Evolutionary conservation across 2,113 vertebrate genomes (phyloP).

Genomic region (Gavia stellata): DNA sequence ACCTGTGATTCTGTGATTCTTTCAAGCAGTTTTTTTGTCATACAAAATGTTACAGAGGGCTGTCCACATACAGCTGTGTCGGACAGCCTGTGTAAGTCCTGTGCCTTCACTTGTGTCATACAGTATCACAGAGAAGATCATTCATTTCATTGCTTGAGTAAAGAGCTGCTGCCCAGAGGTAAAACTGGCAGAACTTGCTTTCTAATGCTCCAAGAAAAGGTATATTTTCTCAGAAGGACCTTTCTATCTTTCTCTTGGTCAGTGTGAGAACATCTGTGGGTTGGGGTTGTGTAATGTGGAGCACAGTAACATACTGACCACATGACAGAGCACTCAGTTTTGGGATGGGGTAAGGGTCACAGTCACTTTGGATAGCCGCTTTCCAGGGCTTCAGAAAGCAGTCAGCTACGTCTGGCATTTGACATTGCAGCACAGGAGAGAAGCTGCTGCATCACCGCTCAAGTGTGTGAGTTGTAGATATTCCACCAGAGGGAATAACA

Average conservation of each 20-base stretch:
- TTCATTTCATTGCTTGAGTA: neutral
- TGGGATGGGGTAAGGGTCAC: neutral
- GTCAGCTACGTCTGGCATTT: neutral
- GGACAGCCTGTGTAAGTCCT: too few relatives aligned
- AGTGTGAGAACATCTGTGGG: neutral
- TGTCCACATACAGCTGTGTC: neutral
- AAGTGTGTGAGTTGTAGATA: neutral
- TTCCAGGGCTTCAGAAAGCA: neutral
- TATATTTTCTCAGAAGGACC: neutral
- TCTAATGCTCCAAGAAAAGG: neutral
- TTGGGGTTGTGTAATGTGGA: neutral
- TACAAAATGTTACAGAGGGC: neutral
- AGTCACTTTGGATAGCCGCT: neutral
- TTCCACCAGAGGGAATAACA: neutral
- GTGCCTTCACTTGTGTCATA: neutral
- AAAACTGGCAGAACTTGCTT: neutral
- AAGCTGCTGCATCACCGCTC: accelerated
- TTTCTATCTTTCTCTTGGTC: neutral
- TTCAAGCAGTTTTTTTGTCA: neutral
- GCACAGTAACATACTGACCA: neutral
- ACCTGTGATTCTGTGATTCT: too few relatives aligned
- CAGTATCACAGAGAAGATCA: neutral
- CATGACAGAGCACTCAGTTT: neutral
- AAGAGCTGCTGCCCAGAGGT: neutral
- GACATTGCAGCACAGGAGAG: neutral